These are phyloP conservation scores for Serranus cabrilla DNA, from an alignment of 2,797 vertebrate genomes.

Conservation along the genomic window DNA sequence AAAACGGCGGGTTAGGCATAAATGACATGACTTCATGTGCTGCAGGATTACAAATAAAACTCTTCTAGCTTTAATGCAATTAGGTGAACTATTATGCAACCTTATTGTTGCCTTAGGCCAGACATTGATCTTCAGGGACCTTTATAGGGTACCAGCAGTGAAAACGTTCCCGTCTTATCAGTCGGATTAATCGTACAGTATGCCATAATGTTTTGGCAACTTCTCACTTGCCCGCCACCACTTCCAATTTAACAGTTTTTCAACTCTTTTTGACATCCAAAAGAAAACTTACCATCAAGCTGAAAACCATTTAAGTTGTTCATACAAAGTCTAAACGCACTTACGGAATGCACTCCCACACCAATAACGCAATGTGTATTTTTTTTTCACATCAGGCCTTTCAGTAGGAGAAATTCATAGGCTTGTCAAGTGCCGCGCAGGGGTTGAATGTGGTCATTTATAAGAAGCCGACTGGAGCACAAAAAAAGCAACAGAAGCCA, in stretches of 20 bases:
- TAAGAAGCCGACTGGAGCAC: constrained; percentile 69
- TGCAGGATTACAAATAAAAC: constrained; percentile 21
- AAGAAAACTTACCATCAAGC: constrained; percentile 49
- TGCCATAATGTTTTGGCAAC: constrained; percentile 51
- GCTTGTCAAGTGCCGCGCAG: constrained; percentile 69
- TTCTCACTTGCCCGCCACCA: constrained; percentile 33
- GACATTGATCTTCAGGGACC: constrained; percentile 22
- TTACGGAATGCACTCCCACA: constrained; percentile 44
- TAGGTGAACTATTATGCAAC: constrained; percentile 33
- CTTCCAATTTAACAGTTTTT: constrained; percentile 53
- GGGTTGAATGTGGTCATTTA: constrained; percentile 79
- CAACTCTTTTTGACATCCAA: constrained; percentile 45
- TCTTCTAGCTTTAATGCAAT: constrained; percentile 32
- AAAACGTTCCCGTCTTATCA: constrained; percentile 21
- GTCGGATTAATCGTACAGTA: constrained; percentile 27
- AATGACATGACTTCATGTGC: constrained; percentile 31
- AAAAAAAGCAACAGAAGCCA: constrained; percentile 76
- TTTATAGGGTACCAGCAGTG: constrained; percentile 10
- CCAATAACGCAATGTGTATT: constrained; percentile 48
- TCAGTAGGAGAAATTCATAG: constrained; percentile 75
- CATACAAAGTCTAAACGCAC: constrained; percentile 57
- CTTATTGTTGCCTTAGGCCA: constrained; percentile 29
- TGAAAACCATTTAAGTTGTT: constrained; percentile 63
- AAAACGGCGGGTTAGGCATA: constrained; percentile 28
- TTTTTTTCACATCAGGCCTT: constrained; percentile 65